phyloP scores from a whole-genome alignment of 2,113 vertebrate species.

The Crocuta crocuta region DNA sequence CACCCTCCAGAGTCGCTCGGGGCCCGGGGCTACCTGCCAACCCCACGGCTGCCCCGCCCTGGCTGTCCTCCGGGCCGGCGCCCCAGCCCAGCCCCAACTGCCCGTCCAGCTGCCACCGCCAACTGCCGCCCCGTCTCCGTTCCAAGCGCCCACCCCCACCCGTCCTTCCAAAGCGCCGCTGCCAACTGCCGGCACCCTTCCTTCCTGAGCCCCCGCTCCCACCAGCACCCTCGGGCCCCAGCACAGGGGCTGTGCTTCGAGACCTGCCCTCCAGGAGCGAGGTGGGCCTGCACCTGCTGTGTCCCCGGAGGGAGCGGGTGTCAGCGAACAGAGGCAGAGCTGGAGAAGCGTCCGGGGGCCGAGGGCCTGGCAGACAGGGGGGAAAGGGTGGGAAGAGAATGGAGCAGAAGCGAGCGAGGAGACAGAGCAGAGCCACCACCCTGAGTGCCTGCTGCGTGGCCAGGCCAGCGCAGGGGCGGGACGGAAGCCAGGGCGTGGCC shows the following conservation, averaged over 20 bases:
- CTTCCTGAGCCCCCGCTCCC: slow-evolving; percentile 47
- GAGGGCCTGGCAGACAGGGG: neutral
- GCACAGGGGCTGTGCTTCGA: slow-evolving; percentile 26
- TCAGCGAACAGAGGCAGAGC: neutral
- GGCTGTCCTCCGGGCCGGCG: slow-evolving; percentile 40
- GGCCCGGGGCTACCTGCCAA: slow-evolving; percentile 73
- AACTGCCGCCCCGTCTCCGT: slow-evolving; percentile 78
- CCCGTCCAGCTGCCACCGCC: slow-evolving; percentile 80
- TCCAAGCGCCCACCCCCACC: slow-evolving; percentile 77
- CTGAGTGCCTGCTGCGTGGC: neutral
- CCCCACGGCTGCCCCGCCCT: slow-evolving; percentile 64
- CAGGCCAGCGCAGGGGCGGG: neutral
- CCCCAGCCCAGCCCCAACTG: slow-evolving; percentile 81
- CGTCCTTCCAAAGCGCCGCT: slow-evolving; percentile 57
- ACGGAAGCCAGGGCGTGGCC: neutral
- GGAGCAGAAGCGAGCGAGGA: neutral
- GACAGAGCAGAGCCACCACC: neutral
- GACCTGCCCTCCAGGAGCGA: neutral
- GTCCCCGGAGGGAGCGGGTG: neutral
- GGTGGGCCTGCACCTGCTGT: neutral
- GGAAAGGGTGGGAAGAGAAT: neutral
- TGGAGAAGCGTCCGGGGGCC: neutral
- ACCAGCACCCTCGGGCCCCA: neutral
- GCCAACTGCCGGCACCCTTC: slow-evolving; percentile 67
- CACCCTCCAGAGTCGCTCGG: slow-evolving; percentile 37